phyloP scores from a whole-genome alignment of 2,888 invertebrate genomes.

The Chrysolina haemoptera region DNA sequence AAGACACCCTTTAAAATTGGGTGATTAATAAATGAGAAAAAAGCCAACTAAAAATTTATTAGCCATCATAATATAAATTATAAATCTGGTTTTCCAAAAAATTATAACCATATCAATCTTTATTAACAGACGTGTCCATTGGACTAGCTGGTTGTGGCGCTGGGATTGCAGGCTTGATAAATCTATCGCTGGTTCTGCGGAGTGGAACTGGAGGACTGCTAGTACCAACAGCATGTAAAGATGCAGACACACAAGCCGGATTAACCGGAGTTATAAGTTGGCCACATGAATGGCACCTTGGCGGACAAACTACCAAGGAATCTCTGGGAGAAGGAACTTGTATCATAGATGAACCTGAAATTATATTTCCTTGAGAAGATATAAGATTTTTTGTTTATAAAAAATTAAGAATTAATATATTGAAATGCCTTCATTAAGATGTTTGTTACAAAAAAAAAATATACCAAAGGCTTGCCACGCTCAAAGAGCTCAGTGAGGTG shows the following conservation, averaged over 20 bases:
- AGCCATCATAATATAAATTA: constrained; percentile 24
- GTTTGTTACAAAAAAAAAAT: no score
- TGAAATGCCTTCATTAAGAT: no score
- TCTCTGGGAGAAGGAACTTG: constrained; percentile 68
- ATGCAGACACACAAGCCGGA: constrained; percentile 65
- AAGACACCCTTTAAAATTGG: neutral
- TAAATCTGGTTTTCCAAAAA: constrained; percentile 7
- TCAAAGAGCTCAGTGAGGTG: no score
- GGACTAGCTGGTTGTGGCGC: constrained; percentile 76
- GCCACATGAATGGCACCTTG: constrained; percentile 82
- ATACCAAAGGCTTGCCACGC: no score
- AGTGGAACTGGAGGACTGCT: constrained; percentile 73
- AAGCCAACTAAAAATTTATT: constrained; percentile 25
- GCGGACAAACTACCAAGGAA: constrained; percentile 68
- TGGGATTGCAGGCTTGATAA: constrained; percentile 90
- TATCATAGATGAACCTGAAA: constrained; percentile 62
- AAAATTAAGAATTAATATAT: no score
- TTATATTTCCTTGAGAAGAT: neutral
- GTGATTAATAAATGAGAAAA: constrained; percentile 10
- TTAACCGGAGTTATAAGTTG: constrained; percentile 73
- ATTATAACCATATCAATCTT: constrained; percentile 59
- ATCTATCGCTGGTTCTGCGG: constrained; percentile 82
- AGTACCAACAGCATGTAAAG: constrained; percentile 69
- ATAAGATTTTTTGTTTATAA: no score
- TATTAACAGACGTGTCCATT: constrained; percentile 79